Conservation (phyloP, 2,888 invertebrate species). For the Monopis laevigella region DNA sequence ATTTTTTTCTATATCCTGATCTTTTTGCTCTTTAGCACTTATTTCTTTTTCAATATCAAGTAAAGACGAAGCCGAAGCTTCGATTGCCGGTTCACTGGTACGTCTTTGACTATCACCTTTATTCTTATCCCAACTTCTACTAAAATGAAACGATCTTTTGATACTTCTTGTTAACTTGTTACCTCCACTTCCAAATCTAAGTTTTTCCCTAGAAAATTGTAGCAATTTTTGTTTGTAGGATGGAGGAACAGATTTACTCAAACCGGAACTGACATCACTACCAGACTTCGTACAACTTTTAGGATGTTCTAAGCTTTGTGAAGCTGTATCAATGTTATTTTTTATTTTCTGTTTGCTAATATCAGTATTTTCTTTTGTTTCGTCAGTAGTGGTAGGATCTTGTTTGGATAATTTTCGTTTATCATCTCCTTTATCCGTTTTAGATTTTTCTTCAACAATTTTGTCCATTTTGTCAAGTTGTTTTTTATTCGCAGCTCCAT, state of each 20-base stretch:
- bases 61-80: conserved; percentile 30
- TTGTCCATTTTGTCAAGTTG: conserved; percentile 52
- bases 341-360: conserved; percentile 41
- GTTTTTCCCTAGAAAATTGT: conserved; percentile 58
- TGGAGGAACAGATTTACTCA: conserved; percentile 61
- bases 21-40: conserved; percentile 50
- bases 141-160: conserved; percentile 58
- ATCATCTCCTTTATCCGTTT: conserved; percentile 27
- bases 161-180: conserved; percentile 57
- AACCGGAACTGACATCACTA: conserved; percentile 47
- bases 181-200: conserved; percentile 54
- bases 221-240: conserved; percentile 60
- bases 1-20: conserved; percentile 50
- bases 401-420: conserved; percentile 18
- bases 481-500: conserved; percentile 49
- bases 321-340: conserved; percentile 44
- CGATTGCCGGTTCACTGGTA: conserved; percentile 53
- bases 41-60: conserved; percentile 34
- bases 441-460: conserved; percentile 50
- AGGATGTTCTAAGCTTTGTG: conserved; percentile 54
- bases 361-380: conserved; percentile 20
- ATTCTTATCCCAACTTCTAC: conserved; percentile 55
- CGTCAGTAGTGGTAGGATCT: conserved; percentile 17
- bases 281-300: conserved; percentile 52
- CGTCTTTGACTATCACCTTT: conserved; percentile 46